These are phyloP conservation scores for Archivesica marissinica DNA, from an alignment of 1,140 invertebrate genomes.

Conservation along the genomic window DNA sequence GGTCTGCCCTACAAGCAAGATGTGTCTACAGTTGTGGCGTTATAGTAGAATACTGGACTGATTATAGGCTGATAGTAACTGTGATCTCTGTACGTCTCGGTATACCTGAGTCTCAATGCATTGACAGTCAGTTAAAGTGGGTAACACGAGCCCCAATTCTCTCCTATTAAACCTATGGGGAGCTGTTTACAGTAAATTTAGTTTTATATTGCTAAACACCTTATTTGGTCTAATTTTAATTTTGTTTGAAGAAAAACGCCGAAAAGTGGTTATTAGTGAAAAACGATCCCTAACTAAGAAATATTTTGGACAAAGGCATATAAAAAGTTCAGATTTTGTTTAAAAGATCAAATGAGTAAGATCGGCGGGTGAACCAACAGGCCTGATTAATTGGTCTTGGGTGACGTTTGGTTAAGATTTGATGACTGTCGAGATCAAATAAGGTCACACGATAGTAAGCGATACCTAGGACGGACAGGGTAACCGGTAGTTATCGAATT, in stretches of 20 bases:
- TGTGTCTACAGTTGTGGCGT: neutral
- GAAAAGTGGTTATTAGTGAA: slow-evolving; percentile 55
- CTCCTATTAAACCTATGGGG: slow-evolving; percentile 41
- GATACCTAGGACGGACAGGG: slow-evolving; percentile 43
- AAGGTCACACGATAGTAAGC: slow-evolving; percentile 48
- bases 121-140: slow-evolving; percentile 46
- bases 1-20: neutral
- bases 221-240: slow-evolving; percentile 64
- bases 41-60: neutral
- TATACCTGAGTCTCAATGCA: neutral
- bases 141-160: slow-evolving; percentile 40
- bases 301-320: slow-evolving; percentile 42
- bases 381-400: slow-evolving; percentile 45
- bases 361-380: slow-evolving; percentile 45
- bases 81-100: neutral
- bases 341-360: slow-evolving; percentile 59
- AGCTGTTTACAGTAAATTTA: slow-evolving; percentile 62
- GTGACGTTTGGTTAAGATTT: slow-evolving; percentile 49
- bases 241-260: slow-evolving; percentile 48
- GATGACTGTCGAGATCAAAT: slow-evolving; percentile 52
- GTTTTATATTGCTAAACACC: slow-evolving; percentile 57
- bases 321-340: slow-evolving; percentile 50
- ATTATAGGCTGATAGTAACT: neutral
- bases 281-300: slow-evolving; percentile 40
- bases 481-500: slow-evolving; percentile 57